Evolutionary conservation across 2,113 vertebrate species (phyloP).

Genomic region (Machaerirhynchus nigripectus): DNA sequence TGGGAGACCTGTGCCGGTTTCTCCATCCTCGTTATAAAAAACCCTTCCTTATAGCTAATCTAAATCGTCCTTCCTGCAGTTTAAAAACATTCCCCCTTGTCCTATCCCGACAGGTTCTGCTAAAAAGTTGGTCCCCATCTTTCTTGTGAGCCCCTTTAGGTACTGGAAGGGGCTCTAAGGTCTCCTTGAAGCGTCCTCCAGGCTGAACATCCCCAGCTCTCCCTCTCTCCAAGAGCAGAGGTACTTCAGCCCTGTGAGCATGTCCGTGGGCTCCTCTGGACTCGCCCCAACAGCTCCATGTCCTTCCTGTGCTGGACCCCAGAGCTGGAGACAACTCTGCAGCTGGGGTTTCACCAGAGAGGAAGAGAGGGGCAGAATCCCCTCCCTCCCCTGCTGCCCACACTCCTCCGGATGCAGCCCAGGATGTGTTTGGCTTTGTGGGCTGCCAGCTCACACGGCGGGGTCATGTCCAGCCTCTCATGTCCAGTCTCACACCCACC

Average conservation of each 20-base stretch:
- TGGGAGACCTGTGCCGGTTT: background rate
- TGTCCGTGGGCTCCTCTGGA: background rate
- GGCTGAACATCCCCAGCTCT: background rate
- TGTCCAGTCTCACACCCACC: background rate
- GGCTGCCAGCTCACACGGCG: background rate
- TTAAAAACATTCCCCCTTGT: background rate
- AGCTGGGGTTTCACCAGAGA: background rate
- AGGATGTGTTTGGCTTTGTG: background rate
- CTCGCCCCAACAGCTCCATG: background rate
- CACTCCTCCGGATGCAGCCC: background rate
- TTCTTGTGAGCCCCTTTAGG: background rate
- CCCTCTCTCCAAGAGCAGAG: background rate
- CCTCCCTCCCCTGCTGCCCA: background rate
- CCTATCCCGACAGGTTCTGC: too few relatives aligned
- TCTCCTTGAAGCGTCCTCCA: background rate
- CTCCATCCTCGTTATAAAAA: background rate
- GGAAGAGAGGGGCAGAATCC: background rate
- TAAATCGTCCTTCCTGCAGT: background rate
- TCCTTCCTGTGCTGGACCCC: background rate
- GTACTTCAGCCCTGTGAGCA: background rate
- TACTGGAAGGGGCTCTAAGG: background rate
- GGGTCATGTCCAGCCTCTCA: background rate
- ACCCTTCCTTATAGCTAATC: background rate
- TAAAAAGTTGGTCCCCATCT: background rate
- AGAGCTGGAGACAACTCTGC: background rate